phyloP scores from a whole-genome alignment of 1,140 invertebrate genomes.

The Drosophila novamexicana region DNA sequence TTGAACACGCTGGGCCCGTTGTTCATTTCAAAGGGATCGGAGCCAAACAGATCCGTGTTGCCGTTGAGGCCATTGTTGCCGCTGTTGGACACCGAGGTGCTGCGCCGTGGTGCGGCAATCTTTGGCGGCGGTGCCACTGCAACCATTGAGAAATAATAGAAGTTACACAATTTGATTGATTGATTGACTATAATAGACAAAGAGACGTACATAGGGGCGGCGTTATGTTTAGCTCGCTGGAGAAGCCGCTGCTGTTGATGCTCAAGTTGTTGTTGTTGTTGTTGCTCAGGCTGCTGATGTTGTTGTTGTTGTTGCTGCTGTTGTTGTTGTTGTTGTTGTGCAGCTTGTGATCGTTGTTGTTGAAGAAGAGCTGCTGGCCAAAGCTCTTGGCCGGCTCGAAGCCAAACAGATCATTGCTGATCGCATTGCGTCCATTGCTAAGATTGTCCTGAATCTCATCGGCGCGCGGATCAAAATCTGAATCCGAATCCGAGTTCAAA shows the following conservation, averaged over 20 bases:
- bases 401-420: constrained; percentile 81
- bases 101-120: constrained; percentile 85
- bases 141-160: constrained; percentile 58
- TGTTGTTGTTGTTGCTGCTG: constrained; percentile 43
- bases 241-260: constrained; percentile 73
- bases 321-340: constrained; percentile 64
- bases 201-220: constrained; percentile 88
- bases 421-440: constrained; percentile 76
- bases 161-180: too few relatives aligned
- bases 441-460: constrained; percentile 86
- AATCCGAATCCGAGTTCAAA: constrained; percentile 91
- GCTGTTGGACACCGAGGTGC: constrained; percentile 61
- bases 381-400: constrained; percentile 83
- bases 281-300: constrained; percentile 53
- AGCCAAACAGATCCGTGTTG: constrained; percentile 89
- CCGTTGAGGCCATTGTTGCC: constrained; percentile 84
- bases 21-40: constrained; percentile 86
- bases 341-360: constrained; percentile 71
- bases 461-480: constrained; percentile 91
- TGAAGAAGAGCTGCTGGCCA: constrained; percentile 83
- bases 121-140: constrained; percentile 92
- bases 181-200: constrained; percentile 1
- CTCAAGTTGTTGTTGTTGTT: constrained; percentile 58
- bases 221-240: constrained; percentile 80
- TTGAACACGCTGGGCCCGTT: constrained; percentile 79